phyloP scores from a whole-genome alignment of 2,797 vertebrate genomes.

The Thripadectes ignobilis region DNA sequence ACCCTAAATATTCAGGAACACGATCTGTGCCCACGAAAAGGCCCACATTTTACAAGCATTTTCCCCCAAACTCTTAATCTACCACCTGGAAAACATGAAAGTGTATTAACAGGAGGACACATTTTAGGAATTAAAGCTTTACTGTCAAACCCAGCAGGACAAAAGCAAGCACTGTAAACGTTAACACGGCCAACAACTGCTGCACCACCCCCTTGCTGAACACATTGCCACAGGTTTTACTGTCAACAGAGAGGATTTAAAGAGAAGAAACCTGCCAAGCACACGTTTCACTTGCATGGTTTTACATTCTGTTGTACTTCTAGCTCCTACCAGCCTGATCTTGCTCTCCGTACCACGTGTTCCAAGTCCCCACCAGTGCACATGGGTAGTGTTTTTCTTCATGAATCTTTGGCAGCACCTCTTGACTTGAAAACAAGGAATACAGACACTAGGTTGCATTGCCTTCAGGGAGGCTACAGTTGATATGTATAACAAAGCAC shows the following conservation, averaged over 20 bases:
- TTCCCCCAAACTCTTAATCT: background rate
- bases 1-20: background rate
- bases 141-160: slow-evolving; percentile 17
- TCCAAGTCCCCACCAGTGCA: slow-evolving; percentile 98
- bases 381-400: slow-evolving; percentile 94
- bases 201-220: slow-evolving; percentile 26
- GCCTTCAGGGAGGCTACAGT: slow-evolving; percentile 57
- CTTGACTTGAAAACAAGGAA: slow-evolving; percentile 86
- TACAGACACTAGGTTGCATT: slow-evolving; percentile 60
- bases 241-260: slow-evolving; percentile 48
- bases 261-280: slow-evolving; percentile 65
- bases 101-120: background rate
- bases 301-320: slow-evolving; percentile 61
- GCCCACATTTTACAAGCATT: background rate
- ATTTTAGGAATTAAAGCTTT: background rate
- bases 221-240: background rate
- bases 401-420: slow-evolving; percentile 93
- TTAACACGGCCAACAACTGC: background rate
- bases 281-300: slow-evolving; percentile 46
- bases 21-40: background rate
- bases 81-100: background rate
- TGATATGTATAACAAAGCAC: slow-evolving; percentile 55
- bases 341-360: slow-evolving; percentile 99
- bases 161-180: slow-evolving; percentile 45
- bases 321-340: slow-evolving; percentile 95